These are phyloP conservation scores for Enteromius afrohamiltoni DNA, from an alignment of 2,797 vertebrate species.

Conservation along the genomic window DNA sequence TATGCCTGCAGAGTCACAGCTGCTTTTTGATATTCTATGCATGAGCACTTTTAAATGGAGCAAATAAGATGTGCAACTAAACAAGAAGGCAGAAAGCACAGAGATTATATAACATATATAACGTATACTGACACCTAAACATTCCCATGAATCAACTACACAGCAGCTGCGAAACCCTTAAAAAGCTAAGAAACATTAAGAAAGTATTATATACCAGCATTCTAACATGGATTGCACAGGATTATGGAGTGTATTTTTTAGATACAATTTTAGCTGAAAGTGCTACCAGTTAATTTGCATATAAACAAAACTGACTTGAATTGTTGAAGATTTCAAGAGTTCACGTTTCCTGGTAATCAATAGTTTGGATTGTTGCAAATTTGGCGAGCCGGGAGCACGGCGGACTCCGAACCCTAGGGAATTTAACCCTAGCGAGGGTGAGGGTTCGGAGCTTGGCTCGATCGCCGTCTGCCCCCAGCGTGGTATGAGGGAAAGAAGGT, in stretches of 20 bases:
- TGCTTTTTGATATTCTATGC: slow-evolving; percentile 63
- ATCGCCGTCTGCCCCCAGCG: too few species aligned
- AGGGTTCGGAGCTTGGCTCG: too few species aligned
- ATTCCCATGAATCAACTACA: not conserved
- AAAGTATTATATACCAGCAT: not conserved
- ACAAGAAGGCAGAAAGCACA: not conserved
- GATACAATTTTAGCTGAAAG: not conserved
- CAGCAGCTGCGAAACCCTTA: not conserved
- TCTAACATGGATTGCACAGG: not conserved
- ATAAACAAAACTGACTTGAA: not conserved
- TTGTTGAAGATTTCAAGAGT: not conserved
- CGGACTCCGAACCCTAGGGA: too few species aligned
- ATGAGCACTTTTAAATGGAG: slow-evolving; percentile 25
- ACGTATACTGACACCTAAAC: not conserved
- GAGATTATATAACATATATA: not conserved
- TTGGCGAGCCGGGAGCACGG: too few species aligned
- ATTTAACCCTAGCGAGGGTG: too few species aligned
- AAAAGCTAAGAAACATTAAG: not conserved
- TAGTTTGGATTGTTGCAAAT: too few species aligned
- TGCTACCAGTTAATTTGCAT: not conserved
- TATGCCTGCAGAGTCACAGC: slow-evolving; percentile 70
- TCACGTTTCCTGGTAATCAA: too few species aligned
- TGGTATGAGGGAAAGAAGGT: too few species aligned
- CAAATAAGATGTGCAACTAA: slow-evolving; percentile 34
- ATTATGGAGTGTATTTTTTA: not conserved